Evolutionary conservation across 2,888 invertebrate genomes (phyloP), one percentile per base, ranked within the genome.

Genomic region (Drosophila greeni): DNA sequence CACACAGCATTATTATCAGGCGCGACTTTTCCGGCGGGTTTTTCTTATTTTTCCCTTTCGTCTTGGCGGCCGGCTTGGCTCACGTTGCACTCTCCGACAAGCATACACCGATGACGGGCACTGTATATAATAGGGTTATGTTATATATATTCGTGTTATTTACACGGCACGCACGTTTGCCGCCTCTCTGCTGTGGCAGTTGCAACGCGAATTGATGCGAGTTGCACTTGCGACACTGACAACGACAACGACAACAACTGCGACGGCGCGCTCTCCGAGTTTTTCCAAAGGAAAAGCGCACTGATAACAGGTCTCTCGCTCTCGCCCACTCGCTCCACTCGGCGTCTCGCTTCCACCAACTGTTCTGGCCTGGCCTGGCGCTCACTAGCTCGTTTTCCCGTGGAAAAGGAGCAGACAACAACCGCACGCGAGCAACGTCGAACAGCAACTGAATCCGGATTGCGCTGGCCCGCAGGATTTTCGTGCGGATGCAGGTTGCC

Each of bases 361-460:
- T 47, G 45, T 47, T 16, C 45, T 47, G 45, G 45, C 45, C 45
- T 47, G 29, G 45, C 29, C 45, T 47, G 45, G 45, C 45, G 45
- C 45, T 47, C 55, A 53, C 54, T 56, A 37, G 11, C 55, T 56
- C 54, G 54, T 29, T 37, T 69, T 49, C 52, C 70, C 53, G 34
- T 37, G 18, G 40, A 52, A 52, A 69, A 66, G 53, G 54, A 85
- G 62, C 70, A 69, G 67, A 52, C 62, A 67, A 85, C 84, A 86
- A 87, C 86, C 87, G 85, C 76, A 79, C 85, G 76, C 85, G 78
- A 82, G 78, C 76, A 87, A 84, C 85, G 80, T 82, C 86, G 69
- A 84, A 85, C 83, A 84, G 86, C 85, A 86, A 86, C 87, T 86
- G 86, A 87, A 73, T 85, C 78, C 66, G 61, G 49, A 66, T 85